Evolutionary conservation across 2,888 invertebrate genomes (phyloP), one percentile per base, ranked within the genome.

Genomic region (Thymelicus sylvestris): DNA sequence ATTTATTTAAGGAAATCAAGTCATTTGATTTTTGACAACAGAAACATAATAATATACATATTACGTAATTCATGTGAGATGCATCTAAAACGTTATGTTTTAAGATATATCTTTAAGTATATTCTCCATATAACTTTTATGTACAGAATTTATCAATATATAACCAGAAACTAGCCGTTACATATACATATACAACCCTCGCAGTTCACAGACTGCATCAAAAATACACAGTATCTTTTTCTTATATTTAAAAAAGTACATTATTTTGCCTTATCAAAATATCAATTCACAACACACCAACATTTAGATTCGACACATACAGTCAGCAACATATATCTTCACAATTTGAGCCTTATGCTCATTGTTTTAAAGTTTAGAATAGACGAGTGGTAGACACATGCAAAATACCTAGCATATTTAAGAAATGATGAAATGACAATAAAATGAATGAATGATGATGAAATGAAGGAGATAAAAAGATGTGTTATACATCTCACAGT

Each of bases 261-360:
- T 61, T 61, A 61, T 7, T 62, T 13, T 31, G 24, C 15, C 47
- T 19, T 55, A 24, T 50, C 55, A 50, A 67, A 41, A 68, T 68
- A 55, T 68, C 55, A 41, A 62, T 62, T 52, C 15, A 44, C 62
- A 62, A 62, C 62, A 68, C 44, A 61, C 60, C 19, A 52, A 68
- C 12, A 52, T 44, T 55, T 62, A 68, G 62, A 68, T 62, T 68
- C 67, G 67, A 62, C 44, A 48, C 50, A 63, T 13, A 63, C 63
- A 68, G 13, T 41, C 62, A 24, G 7, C 13, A 55, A 19, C 47
- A 39, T 8, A 7, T 48, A 19, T 67, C n/a, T 48, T 12, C 10
- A 47, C 12, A 24, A 61, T 24, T 13, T 62, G 50, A 19, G 24
- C 67, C 52, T 62, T 62, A 52, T n/a, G 6, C 15, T 50, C 13